These are phyloP conservation scores for Dynastes maya DNA, from an alignment of 2,888 invertebrate species.

Conservation along the genomic window DNA sequence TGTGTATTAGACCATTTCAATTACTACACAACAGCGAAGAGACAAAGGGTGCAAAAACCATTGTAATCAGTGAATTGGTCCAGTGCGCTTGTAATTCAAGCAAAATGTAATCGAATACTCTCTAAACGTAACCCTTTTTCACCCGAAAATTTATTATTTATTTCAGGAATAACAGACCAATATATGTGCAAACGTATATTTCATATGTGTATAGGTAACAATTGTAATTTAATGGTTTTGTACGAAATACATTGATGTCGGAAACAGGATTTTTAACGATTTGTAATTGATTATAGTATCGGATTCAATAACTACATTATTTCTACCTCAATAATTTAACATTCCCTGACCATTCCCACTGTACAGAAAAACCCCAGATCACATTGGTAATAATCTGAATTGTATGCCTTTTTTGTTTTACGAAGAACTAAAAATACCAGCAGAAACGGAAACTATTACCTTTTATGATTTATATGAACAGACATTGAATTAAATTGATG, in stretches of 20 bases:
- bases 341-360: background rate
- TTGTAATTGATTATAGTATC: slow-evolving; percentile 18
- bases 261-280: slow-evolving; percentile 16
- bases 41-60: slow-evolving; percentile 57
- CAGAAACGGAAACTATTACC: no score
- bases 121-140: slow-evolving; percentile 50
- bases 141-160: slow-evolving; percentile 51
- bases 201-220: background rate
- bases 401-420: no score
- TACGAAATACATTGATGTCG: background rate
- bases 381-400: no score
- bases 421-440: no score
- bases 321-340: background rate
- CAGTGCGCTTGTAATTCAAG: slow-evolving; percentile 58
- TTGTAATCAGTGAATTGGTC: slow-evolving; percentile 58
- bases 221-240: slow-evolving; percentile 31
- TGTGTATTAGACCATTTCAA: slow-evolving; percentile 60
- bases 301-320: background rate
- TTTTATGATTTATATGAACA: no score
- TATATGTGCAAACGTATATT: slow-evolving; percentile 1
- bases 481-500: no score
- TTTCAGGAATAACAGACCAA: slow-evolving; percentile 17
- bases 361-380: no score
- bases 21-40: slow-evolving; percentile 54
- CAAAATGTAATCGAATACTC: slow-evolving; percentile 50